Conservation (phyloP, 30 jellyfish, hydroid and myxozoan species). For the Hydractinia symbiolongicarpus region DNA sequence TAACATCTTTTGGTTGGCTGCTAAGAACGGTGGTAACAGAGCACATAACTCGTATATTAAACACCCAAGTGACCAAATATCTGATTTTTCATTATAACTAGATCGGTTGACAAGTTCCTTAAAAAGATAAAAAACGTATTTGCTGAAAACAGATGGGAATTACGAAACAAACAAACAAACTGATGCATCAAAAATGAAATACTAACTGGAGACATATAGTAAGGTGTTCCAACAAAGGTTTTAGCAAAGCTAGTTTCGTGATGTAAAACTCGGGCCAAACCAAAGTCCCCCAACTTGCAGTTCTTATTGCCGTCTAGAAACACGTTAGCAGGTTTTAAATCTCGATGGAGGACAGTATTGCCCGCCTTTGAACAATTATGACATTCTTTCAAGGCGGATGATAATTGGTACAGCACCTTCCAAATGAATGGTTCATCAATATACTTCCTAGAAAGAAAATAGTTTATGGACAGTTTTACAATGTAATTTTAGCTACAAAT, state of each 20-base stretch:
- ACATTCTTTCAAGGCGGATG: slow-evolving; percentile 78
- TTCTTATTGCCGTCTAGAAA: slow-evolving; percentile 63
- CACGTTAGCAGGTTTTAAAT: slow-evolving; percentile 83
- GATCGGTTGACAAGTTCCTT: slow-evolving; percentile 79
- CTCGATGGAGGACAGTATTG: slow-evolving; percentile 71
- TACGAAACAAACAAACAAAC: too few relatives aligned
- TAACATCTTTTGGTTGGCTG: slow-evolving; percentile 57
- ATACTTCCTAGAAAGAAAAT: slow-evolving; percentile 28
- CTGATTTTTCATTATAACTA: slow-evolving; percentile 79
- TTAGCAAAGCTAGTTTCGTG: slow-evolving; percentile 87
- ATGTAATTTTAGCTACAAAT: too few relatives aligned
- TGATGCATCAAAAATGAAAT: background rate
- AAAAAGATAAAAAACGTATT: background rate
- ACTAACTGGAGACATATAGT: slow-evolving; percentile 91
- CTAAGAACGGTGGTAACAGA: slow-evolving; percentile 76
- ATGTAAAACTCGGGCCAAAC: slow-evolving; percentile 71
- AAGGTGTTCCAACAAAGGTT: slow-evolving; percentile 91
- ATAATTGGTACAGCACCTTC: slow-evolving; percentile 72
- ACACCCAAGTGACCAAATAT: slow-evolving; percentile 89
- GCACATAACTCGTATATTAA: slow-evolving; percentile 73
- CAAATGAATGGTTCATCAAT: slow-evolving; percentile 70
- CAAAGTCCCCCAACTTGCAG: slow-evolving; percentile 87
- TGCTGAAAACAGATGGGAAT: too few relatives aligned
- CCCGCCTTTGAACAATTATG: slow-evolving; percentile 60
- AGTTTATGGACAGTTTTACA: too few relatives aligned